These are phyloP conservation scores for Catocala sponsa DNA, from an alignment of 2,888 invertebrate genomes.

Conservation along the genomic window DNA sequence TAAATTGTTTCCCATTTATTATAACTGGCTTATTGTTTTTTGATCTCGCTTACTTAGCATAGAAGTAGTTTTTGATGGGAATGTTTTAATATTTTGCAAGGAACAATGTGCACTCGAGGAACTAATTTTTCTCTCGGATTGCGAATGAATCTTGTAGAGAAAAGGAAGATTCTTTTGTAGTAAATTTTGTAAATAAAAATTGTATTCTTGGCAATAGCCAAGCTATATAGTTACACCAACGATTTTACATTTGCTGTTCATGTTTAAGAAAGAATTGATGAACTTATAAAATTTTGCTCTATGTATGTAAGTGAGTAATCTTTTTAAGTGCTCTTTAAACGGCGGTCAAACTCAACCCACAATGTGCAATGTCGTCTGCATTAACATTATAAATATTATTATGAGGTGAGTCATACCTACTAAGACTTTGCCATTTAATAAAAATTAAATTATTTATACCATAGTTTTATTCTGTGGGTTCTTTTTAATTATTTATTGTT, in stretches of 20 bases:
- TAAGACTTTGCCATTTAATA: too few relatives aligned
- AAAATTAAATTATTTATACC: too few relatives aligned
- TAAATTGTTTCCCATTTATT: conserved; percentile 63
- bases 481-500: too few relatives aligned
- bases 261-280: not conserved
- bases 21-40: conserved; percentile 52
- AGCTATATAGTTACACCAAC: not conserved
- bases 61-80: conserved; percentile 44
- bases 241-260: not conserved
- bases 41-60: conserved; percentile 44
- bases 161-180: conserved; percentile 5
- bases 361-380: not conserved
- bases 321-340: not conserved
- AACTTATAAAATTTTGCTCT: conserved; percentile 1
- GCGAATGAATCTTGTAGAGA: conserved; percentile 17
- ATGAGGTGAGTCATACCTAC: too few relatives aligned
- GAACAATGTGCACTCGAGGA: conserved; percentile 22
- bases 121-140: conserved; percentile 21
- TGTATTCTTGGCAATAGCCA: not conserved
- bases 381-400: too few relatives aligned
- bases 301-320: not conserved
- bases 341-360: not conserved
- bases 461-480: too few relatives aligned
- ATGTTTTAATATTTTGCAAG: conserved; percentile 37
- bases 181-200: conserved; percentile 1